phyloP scores from a whole-genome alignment of 2,113 vertebrate genomes.

The Entelurus aequoreus region DNA sequence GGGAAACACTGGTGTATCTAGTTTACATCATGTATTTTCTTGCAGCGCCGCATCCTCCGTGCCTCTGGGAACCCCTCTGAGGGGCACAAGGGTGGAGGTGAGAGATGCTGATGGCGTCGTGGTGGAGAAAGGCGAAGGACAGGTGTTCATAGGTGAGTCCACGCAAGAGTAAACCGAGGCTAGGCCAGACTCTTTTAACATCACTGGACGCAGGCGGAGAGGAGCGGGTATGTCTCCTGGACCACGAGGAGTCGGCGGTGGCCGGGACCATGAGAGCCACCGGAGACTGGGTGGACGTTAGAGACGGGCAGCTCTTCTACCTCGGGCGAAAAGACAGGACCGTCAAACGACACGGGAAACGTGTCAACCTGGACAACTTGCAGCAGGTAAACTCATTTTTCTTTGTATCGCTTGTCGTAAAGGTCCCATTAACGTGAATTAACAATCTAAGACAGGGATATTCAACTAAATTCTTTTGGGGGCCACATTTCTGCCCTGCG shows the following conservation, averaged over 20 bases:
- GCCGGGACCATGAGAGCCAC: conserved; percentile 84
- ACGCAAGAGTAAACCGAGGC: too few relatives aligned
- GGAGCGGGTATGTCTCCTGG: conserved; percentile 85
- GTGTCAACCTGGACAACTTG: conserved; percentile 78
- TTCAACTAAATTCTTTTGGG: neutral
- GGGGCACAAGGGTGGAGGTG: conserved; percentile 84
- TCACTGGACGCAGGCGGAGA: conserved; percentile 75
- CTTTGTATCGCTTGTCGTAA: too few relatives aligned
- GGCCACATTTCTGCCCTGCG: too few relatives aligned
- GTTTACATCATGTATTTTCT: neutral
- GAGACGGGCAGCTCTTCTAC: conserved; percentile 72
- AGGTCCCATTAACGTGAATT: too few relatives aligned
- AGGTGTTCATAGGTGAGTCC: conserved; percentile 85
- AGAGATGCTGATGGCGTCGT: conserved; percentile 69
- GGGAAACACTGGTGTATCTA: too few relatives aligned
- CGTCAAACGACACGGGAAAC: conserved; percentile 88
- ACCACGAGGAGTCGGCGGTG: conserved; percentile 72
- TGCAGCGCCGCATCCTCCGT: conserved; percentile 67
- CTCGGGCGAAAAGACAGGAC: conserved; percentile 86
- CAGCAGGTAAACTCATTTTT: conserved; percentile 72
- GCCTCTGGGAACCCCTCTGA: conserved; percentile 80
- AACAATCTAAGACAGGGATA: too few relatives aligned
- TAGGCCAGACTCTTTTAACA: too few relatives aligned
- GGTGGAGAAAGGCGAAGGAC: conserved; percentile 84
- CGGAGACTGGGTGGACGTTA: conserved; percentile 84